phyloP scores from a whole-genome alignment of 2,797 vertebrate genomes.

The Carapus acus region DNA sequence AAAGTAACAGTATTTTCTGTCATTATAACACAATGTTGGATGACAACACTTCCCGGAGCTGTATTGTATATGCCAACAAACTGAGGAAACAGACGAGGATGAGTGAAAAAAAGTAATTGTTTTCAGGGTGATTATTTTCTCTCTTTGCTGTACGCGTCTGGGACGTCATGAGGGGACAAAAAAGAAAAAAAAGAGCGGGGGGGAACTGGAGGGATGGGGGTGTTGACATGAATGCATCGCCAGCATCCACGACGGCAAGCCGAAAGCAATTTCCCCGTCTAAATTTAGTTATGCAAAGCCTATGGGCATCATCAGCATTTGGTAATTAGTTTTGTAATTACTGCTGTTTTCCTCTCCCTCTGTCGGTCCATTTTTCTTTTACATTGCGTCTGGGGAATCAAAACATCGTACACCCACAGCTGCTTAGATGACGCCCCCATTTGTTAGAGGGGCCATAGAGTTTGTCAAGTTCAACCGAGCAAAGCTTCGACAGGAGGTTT shows the following conservation, averaged over 20 bases:
- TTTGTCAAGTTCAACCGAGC: conserved; percentile 9
- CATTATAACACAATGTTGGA: conserved; percentile 65
- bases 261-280: conserved; percentile 99
- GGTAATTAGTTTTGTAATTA: conserved; percentile 99
- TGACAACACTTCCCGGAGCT: conserved; percentile 64
- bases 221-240: conserved; percentile 33
- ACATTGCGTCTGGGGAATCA: conserved; percentile 83
- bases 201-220: too few species aligned
- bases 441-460: conserved; percentile 72
- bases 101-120: conserved; percentile 66
- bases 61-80: conserved; percentile 54
- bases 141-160: conserved; percentile 27
- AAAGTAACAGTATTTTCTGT: conserved; percentile 50
- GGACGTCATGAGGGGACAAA: conserved; percentile 44
- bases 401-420: conserved; percentile 94
- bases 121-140: conserved; percentile 73
- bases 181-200: conserved; percentile 22
- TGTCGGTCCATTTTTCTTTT: conserved; percentile 93
- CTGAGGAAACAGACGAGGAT: conserved; percentile 18
- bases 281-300: conserved; percentile 99
- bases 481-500: conserved; percentile 6
- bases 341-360: conserved; percentile 80
- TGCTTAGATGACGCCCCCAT: conserved; percentile 91
- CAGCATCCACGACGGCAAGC: conserved; percentile 55
- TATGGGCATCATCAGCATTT: conserved; percentile 99